phyloP scores from a whole-genome alignment of 2,888 invertebrate species.

The Lasioglossum pauxillum region DNA sequence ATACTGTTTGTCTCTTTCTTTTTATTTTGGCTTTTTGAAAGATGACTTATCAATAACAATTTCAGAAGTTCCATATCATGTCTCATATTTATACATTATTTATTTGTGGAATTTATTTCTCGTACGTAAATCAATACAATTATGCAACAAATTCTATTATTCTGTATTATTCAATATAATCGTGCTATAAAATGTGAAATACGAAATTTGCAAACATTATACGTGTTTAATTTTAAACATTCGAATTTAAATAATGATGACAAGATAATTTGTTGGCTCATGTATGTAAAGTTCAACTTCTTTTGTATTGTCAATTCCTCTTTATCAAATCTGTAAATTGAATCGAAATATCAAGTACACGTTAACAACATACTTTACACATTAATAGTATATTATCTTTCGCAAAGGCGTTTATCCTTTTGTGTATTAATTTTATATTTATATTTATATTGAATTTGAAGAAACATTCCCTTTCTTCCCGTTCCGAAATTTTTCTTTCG shows the following conservation, averaged over 20 bases:
- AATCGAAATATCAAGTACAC: background rate
- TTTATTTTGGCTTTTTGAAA: background rate
- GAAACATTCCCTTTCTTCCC: background rate
- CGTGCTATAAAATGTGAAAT: no score
- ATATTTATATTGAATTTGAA: background rate
- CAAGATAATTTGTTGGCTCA: background rate
- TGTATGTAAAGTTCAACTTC: background rate
- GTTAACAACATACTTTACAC: background rate
- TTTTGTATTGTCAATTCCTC: background rate
- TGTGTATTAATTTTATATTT: background rate
- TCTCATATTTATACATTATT: background rate
- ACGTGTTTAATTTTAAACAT: background rate
- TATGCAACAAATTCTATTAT: background rate
- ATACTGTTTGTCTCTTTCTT: background rate
- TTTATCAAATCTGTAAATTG: background rate
- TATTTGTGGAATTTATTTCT: background rate
- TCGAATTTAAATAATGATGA: background rate
- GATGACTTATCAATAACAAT: no score
- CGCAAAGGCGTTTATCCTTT: no score
- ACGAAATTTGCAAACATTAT: background rate
- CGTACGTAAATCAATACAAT: background rate
- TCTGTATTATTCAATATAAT: background rate
- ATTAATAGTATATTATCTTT: background rate
- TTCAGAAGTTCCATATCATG: background rate
- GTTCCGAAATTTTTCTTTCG: background rate